Evolutionary conservation across 64 coral and sea anemone species (phyloP), one percentile per base, ranked within the genome.

Genomic region (Dendrophyllia cribrosa): DNA sequence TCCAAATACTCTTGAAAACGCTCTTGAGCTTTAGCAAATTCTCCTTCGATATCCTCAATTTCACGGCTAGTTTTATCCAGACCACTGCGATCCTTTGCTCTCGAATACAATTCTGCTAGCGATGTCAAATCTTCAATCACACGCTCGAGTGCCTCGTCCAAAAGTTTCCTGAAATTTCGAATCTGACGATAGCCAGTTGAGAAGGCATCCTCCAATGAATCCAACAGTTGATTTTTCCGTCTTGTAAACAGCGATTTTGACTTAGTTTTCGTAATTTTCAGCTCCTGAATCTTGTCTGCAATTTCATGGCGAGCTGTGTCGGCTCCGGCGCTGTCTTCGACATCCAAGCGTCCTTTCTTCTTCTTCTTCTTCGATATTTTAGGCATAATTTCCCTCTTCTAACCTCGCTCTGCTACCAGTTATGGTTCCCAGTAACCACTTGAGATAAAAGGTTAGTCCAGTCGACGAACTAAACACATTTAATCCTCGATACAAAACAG

Each of bases 221-320:
- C 70, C 70, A 45, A 26, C 70, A 44, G 34, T 14, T 73, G 70
- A 44, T 73, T 73, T 69, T n/a, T 73, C 34, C 66, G 20, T 7
- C 66, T 23, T 69, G 66, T 69, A 25, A 73, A 76, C 47, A 49
- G 16, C 14, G 14, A 76, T 76, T 76, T 76, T 16, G 74, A 52
- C 48, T 76, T 76, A 19, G 73, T 76, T 51, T 51, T 51, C 47
- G 45, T 49, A 15, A 76, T 9, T 19, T 76, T 76, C 20, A 19
- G 73, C 47, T 76, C 4, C 15, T 76, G 15, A 19, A 47, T 76
- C 46, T 76, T 76, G n/a, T 76, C 14, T 76, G 74, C 74, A 65
- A 65, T 65, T 65, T 65, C 62, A 19, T 20, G 62, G 0, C 62
- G 20, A 6, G 14, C 62, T 19, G 16, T 20, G 17, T 65, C 62